A percentile compares a stretch with the other conserved stretches of the same genome.
phyloP scores from a whole-genome alignment of 2,797 vertebrate species.

The Cyclura pinguis region DNA sequence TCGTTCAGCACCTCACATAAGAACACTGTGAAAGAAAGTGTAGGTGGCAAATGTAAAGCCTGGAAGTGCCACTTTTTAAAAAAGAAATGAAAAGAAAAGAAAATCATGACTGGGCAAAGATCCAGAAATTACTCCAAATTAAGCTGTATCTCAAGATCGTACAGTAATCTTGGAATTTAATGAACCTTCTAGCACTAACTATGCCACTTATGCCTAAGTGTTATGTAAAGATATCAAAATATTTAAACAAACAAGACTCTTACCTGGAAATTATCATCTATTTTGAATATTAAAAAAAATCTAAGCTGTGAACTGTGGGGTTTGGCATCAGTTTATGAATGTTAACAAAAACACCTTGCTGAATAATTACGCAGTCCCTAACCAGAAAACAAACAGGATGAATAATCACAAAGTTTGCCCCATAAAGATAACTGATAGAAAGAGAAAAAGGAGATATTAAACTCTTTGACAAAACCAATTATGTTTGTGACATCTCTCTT shows the following conservation, averaged over 20 bases:
- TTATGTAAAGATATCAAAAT: constrained; percentile 30
- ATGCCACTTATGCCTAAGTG: constrained; percentile 19
- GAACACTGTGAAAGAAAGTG: constrained; percentile 17
- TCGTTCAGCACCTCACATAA: not conserved
- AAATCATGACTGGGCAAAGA: not conserved
- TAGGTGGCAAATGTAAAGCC: constrained; percentile 28
- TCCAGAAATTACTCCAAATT: not conserved
- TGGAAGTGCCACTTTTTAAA: not conserved
- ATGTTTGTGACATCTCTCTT: not conserved
- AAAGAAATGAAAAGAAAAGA: too few relatives aligned
- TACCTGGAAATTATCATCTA: constrained; percentile 32
- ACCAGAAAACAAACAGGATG: constrained; percentile 2
- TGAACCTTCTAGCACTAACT: constrained; percentile 11
- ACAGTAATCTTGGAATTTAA: constrained; percentile 17
- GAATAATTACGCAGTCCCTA: constrained; percentile 1
- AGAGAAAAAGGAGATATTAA: not conserved
- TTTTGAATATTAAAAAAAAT: constrained; percentile 30
- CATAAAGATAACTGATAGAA: not conserved
- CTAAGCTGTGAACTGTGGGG: constrained; percentile 11
- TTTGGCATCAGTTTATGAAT: constrained; percentile 13
- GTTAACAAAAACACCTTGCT: constrained; percentile 1
- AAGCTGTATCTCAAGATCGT: constrained; percentile 7
- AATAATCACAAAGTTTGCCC: not conserved
- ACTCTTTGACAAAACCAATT: not conserved
- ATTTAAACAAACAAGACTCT: constrained; percentile 22